phyloP scores from a whole-genome alignment of 2,888 invertebrate genomes.

The Acanthosepion pharaonis region DNA sequence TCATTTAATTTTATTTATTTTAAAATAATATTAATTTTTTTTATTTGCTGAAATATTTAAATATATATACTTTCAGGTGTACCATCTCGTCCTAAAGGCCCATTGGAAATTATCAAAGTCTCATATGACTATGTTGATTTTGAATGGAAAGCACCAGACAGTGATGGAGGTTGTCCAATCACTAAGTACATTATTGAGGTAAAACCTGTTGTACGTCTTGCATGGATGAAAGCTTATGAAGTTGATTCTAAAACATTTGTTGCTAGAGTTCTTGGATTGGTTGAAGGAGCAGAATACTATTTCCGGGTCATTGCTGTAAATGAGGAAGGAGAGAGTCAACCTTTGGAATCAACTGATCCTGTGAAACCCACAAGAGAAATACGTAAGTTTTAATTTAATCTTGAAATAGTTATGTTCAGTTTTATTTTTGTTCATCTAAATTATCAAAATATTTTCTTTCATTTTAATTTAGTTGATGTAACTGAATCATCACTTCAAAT shows the following conservation, averaged over 20 bases:
- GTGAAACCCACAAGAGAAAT: conserved; percentile 46
- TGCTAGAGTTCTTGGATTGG: conserved; percentile 78
- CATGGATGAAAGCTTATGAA: conserved; percentile 51
- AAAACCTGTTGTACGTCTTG: conserved; percentile 79
- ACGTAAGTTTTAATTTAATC: conserved; percentile 39
- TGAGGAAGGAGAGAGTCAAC: conserved; percentile 68
- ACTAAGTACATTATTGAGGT: conserved; percentile 63
- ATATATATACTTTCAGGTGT: conserved; percentile 54
- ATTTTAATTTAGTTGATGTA: too few species aligned
- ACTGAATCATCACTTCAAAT: too few species aligned
- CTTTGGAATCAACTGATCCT: conserved; percentile 81
- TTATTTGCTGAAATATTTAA: neutral
- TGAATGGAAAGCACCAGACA: conserved; percentile 63
- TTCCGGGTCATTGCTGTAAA: conserved; percentile 74
- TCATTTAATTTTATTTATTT: neutral
- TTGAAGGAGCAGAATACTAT: conserved; percentile 66
- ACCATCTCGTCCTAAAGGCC: conserved; percentile 58
- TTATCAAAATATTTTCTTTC: too few species aligned
- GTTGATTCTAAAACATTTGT: conserved; percentile 57
- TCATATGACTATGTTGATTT: conserved; percentile 62
- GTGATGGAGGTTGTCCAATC: conserved; percentile 67
- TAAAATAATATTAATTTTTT: neutral
- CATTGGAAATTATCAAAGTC: conserved; percentile 51
- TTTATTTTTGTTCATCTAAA: too few species aligned
- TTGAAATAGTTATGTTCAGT: neutral